phyloP scores from a whole-genome alignment of 2,113 vertebrate genomes.

The Nycticebus coucang region DNA sequence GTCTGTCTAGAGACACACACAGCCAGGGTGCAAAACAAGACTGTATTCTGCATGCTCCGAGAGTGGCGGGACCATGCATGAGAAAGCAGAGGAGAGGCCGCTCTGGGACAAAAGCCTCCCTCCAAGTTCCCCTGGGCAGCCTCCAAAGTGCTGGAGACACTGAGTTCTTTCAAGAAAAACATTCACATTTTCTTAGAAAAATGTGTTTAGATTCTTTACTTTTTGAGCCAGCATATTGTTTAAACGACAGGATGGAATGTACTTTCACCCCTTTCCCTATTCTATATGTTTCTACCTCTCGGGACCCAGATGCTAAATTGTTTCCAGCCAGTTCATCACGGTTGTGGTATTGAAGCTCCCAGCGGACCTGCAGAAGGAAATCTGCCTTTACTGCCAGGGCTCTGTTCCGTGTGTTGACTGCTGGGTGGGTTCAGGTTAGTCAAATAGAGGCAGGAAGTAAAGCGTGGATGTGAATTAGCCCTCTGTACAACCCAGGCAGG shows the following conservation, averaged over 20 bases:
- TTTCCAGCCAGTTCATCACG: conserved; percentile 64
- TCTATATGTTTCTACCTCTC: conserved; percentile 26
- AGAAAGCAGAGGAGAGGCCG: background rate
- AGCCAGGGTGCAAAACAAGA: background rate
- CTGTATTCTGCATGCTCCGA: background rate
- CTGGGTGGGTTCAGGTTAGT: background rate
- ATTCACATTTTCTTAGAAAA: conserved; percentile 50
- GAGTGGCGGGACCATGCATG: fast-evolving
- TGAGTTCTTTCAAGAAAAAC: conserved; percentile 36
- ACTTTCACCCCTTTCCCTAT: conserved; percentile 37
- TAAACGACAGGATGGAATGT: conserved; percentile 9
- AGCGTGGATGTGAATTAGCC: conserved; percentile 2
- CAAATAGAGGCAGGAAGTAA: conserved; percentile 53
- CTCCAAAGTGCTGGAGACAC: conserved; percentile 6
- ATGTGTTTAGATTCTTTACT: background rate
- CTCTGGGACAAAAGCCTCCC: background rate
- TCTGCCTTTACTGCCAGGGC: background rate
- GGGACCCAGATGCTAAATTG: conserved; percentile 61
- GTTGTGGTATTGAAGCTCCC: conserved; percentile 8
- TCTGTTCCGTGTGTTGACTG: background rate
- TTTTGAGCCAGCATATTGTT: conserved; percentile 43
- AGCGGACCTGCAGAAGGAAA: background rate
- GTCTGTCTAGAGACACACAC: background rate
- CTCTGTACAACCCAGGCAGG: background rate
- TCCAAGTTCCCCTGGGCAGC: background rate